phyloP scores from a whole-genome alignment of 2,888 invertebrate genomes.

The Lissonota sp. region DNA sequence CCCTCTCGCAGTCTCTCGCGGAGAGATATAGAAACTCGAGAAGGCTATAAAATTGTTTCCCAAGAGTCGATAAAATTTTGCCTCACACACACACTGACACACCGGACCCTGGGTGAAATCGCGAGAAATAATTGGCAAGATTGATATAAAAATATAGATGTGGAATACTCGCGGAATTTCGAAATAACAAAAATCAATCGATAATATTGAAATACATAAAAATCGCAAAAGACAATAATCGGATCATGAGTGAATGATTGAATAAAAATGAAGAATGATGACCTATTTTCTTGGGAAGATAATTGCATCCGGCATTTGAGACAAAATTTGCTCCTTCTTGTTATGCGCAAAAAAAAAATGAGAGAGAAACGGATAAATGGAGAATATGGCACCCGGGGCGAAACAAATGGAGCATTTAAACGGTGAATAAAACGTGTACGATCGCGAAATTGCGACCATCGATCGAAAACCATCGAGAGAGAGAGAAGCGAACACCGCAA shows the following conservation, averaged over 20 bases:
- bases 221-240: too few relatives aligned
- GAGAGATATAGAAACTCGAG: conserved; percentile 31
- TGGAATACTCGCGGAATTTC: background rate
- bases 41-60: conserved; percentile 41
- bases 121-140: background rate
- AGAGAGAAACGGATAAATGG: conserved; percentile 28
- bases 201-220: background rate
- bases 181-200: background rate
- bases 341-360: conserved; percentile 17
- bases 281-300: conserved; percentile 24
- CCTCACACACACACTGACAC: background rate
- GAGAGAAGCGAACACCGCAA: conserved; percentile 42
- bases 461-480: conserved; percentile 69
- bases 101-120: background rate
- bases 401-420: conserved; percentile 75
- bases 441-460: conserved; percentile 72
- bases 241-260: too few relatives aligned
- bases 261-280: conserved; percentile 13
- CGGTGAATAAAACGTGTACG: conserved; percentile 70
- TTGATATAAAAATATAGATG: too few relatives aligned
- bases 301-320: conserved; percentile 60
- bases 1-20: background rate
- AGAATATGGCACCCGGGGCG: conserved; percentile 67
- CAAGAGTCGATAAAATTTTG: conserved; percentile 14
- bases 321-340: conserved; percentile 19